A percentile compares a stretch with the other conserved stretches of the same genome.
Conservation (phyloP, 2,888 invertebrate genomes). For the Ornithoptera priamus region DNA sequence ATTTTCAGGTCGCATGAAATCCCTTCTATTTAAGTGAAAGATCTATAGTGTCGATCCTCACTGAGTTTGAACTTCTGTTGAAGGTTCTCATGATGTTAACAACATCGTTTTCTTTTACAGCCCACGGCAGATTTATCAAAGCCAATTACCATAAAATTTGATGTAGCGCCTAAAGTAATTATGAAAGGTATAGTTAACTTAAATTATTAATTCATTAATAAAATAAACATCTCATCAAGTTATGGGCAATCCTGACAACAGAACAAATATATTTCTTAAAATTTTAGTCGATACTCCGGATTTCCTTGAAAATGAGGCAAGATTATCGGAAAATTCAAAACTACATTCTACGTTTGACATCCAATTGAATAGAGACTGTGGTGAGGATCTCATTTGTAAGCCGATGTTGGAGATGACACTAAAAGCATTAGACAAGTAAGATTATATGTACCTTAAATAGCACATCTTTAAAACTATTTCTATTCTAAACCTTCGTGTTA, state of each 20-base stretch:
- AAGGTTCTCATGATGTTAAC: not conserved
- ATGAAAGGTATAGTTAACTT: slow-evolving; percentile 9
- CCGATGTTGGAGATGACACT: slow-evolving; percentile 68
- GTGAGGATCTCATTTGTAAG: slow-evolving; percentile 73
- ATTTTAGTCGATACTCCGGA: slow-evolving; percentile 45
- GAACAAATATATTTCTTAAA: not conserved
- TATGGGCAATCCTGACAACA: too few species aligned
- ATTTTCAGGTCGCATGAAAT: too few species aligned
- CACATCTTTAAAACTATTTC: too few species aligned
- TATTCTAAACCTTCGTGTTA: too few species aligned
- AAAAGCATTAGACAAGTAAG: slow-evolving; percentile 53
- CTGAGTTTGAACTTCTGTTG: too few species aligned
- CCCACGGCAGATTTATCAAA: slow-evolving; percentile 61
- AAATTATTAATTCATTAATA: too few species aligned
- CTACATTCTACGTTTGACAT: slow-evolving; percentile 56
- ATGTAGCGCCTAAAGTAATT: slow-evolving; percentile 1
- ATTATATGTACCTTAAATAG: not conserved
- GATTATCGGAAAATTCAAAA: slow-evolving; percentile 55
- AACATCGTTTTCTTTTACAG: slow-evolving; percentile 47
- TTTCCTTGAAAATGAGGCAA: slow-evolving; percentile 47
- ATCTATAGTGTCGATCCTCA: too few species aligned
- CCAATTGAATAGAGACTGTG: slow-evolving; percentile 75
- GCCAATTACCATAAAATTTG: slow-evolving; percentile 55
- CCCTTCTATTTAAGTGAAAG: too few species aligned
- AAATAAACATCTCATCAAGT: too few species aligned